Base-by-base conservation (phyloP, 2,888 invertebrate genomes). In the Eristalis tenax region DNA sequence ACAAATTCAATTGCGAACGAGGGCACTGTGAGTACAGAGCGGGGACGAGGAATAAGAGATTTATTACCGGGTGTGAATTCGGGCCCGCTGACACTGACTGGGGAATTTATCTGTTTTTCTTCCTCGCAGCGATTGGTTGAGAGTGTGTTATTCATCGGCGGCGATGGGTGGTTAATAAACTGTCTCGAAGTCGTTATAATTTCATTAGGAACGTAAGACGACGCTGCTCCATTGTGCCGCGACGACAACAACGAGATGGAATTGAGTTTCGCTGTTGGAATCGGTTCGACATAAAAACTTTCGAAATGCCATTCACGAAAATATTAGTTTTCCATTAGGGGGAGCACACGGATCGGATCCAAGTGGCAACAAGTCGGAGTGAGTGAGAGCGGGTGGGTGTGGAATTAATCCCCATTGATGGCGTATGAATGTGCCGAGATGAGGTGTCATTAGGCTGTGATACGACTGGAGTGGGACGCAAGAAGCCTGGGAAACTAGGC, bases 1-100 rank as follows among this genome's bases (percentile, higher is more conserved):
- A 84, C 57, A 74, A 83, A 83, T 78, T 83, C 74, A 83, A 83
- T 83, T 83, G 78, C 74, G 70, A 68, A 61, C 59, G 38, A 78
- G 64, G 50, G 50, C 43, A 86, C 65, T 74, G 69, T 69, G 77
- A 68, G 74, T 78, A 73, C 3, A 38, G 8, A 18, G 6, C 18
- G 50, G 50, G 2, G 79, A 70, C 59, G 61, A 73, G 59, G 59
- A 74, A 65, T 65, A 59, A 63, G 65, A 63, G 75, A 84, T 84
- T 84, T 84, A 84, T 84, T 79, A 75, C 70, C 28, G 26, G 26
- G 15, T 22, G 61, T 15, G 61, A 28, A 28, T 26, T 28, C 66
- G 69, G 32, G 78, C 32, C 32, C 32, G 68, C 68, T 32, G 77
- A 68, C 64, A 64, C 43, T 50, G 66, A 40, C 59, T 69, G 56